These are phyloP conservation scores for Ophion obscuratus DNA, from an alignment of 2,888 invertebrate species.

Conservation along the genomic window DNA sequence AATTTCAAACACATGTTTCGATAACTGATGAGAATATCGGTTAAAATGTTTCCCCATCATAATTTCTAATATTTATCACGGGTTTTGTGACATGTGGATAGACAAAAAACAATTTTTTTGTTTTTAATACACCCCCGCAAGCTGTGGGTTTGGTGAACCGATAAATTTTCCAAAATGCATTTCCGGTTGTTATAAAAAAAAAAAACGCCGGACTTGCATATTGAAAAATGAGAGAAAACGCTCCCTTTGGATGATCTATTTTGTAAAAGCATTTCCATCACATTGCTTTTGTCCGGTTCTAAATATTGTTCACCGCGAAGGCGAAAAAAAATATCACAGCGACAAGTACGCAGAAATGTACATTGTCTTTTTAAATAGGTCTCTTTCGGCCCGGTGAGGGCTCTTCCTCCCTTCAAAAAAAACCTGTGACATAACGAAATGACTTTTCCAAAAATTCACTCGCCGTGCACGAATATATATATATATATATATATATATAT, in stretches of 20 bases:
- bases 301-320: too few relatives aligned
- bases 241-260: neutral
- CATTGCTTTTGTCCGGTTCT: too few relatives aligned
- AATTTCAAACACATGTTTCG: neutral
- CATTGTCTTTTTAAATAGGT: neutral
- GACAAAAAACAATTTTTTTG: neutral
- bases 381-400: neutral
- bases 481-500: too few relatives aligned
- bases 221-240: neutral
- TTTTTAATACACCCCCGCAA: too few relatives aligned
- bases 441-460: slow-evolving; percentile 1
- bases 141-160: neutral
- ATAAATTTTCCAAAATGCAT: neutral
- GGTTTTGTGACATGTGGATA: neutral
- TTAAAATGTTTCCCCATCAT: neutral
- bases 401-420: neutral
- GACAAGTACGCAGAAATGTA: neutral
- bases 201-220: neutral
- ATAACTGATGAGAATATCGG: neutral
- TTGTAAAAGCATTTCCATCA: too few relatives aligned
- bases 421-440: neutral
- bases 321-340: too few relatives aligned
- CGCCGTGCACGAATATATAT: neutral
- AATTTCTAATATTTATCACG: neutral
- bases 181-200: neutral